These are phyloP conservation scores for Drosophila eugracilis DNA, from an alignment of 1,140 invertebrate genomes.

Conservation along the genomic window DNA sequence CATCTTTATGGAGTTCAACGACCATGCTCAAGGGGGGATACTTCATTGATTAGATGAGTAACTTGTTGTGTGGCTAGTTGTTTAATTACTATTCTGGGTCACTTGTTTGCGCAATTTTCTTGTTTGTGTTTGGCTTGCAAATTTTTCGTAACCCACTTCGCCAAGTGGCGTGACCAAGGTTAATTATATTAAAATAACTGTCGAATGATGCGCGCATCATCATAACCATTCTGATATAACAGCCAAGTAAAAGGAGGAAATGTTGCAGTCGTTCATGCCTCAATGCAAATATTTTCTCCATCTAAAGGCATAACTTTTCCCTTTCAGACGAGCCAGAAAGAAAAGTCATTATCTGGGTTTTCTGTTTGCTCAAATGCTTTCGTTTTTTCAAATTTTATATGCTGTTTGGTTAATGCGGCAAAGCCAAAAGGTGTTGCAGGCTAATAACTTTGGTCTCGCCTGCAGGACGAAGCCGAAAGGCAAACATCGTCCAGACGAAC, in stretches of 20 bases:
- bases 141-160: slow-evolving; percentile 69
- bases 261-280: slow-evolving; percentile 14
- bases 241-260: slow-evolving; percentile 10
- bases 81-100: slow-evolving; percentile 56
- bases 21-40: slow-evolving; percentile 6
- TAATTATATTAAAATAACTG: slow-evolving; percentile 72
- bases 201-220: slow-evolving; percentile 27
- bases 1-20: slow-evolving; percentile 5
- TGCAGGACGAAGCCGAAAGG: slow-evolving; percentile 53
- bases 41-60: slow-evolving; percentile 46
- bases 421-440: slow-evolving; percentile 67
- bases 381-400: slow-evolving; percentile 1
- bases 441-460: slow-evolving; percentile 72
- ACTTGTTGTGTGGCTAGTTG: slow-evolving; percentile 32
- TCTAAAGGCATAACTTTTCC: slow-evolving; percentile 14
- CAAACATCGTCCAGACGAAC: slow-evolving; percentile 53
- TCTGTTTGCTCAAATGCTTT: slow-evolving; percentile 54
- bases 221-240: slow-evolving; percentile 45
- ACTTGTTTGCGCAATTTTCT: slow-evolving; percentile 48
- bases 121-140: slow-evolving; percentile 52
- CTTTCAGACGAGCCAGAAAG: slow-evolving; percentile 11
- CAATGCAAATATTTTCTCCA: slow-evolving; percentile 6
- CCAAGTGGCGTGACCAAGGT: slow-evolving; percentile 73
- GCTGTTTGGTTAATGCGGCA: slow-evolving; percentile 35
- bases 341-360: slow-evolving; percentile 29